A percentile compares a stretch with the other conserved stretches of the same genome.
Evolutionary conservation across 2,797 vertebrate genomes (phyloP).

Genomic region (Cuculus canorus): DNA sequence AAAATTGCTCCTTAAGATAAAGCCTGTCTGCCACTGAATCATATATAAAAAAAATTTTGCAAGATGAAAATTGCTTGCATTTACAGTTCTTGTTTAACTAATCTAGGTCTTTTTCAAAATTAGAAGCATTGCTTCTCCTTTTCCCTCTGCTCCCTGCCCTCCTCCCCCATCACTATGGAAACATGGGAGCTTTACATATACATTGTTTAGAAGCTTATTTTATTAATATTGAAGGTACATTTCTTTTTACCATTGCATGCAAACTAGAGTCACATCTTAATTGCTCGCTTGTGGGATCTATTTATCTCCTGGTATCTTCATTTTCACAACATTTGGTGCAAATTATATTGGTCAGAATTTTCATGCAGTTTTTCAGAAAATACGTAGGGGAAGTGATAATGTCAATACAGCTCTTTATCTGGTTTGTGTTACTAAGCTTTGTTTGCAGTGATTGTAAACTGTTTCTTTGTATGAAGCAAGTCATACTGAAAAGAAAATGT

Average conservation of each 20-base stretch:
- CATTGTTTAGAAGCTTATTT: background rate
- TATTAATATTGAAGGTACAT: constrained; percentile 51
- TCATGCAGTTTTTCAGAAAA: constrained; percentile 49
- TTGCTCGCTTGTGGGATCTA: constrained; percentile 17
- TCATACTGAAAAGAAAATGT: constrained; percentile 60
- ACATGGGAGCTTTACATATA: constrained; percentile 41
- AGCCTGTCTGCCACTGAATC: constrained; percentile 65
- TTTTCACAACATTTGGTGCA: constrained; percentile 46
- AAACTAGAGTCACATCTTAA: constrained; percentile 55
- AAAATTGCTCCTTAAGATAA: constrained; percentile 72
- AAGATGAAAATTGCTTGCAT: constrained; percentile 69
- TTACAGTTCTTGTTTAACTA: constrained; percentile 66
- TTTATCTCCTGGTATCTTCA: constrained; percentile 24
- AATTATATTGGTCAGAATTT: constrained; percentile 56
- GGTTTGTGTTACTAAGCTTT: constrained; percentile 33
- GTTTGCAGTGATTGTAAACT: constrained; percentile 51
- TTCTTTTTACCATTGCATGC: constrained; percentile 41
- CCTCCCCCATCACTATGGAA: constrained; percentile 42
- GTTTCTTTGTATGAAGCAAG: constrained; percentile 40
- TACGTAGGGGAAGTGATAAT: background rate
- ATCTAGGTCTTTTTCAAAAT: constrained; percentile 63
- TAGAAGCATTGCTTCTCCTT: constrained; percentile 6
- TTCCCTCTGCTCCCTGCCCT: background rate
- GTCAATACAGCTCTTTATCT: constrained; percentile 51
- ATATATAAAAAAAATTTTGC: constrained; percentile 50